Percentiles rank a stretch among this genome's conserved stretches.
phyloP scores from a whole-genome alignment of 2,113 vertebrate genomes.

The Pardalotus punctatus region DNA sequence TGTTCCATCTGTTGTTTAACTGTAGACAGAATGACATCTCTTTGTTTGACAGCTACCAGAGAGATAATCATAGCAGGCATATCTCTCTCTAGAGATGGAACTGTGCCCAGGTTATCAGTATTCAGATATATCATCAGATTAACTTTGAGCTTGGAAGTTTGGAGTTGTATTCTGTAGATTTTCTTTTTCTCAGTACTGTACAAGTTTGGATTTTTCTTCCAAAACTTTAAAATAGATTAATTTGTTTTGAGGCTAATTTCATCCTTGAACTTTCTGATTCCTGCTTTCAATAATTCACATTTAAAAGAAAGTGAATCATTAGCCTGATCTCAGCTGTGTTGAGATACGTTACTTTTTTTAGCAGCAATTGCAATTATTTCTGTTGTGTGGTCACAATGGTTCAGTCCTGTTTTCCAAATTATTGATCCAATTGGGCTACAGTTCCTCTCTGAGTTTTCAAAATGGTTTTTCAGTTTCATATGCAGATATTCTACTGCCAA shows the following conservation, averaged over 20 bases:
- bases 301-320: conserved; percentile 51
- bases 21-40: conserved; percentile 61
- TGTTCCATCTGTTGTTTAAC: conserved; percentile 64
- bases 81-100: conserved; percentile 55
- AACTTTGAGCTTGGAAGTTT: conserved; percentile 35
- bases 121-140: conserved; percentile 44
- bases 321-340: conserved; percentile 52
- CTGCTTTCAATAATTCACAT: conserved; percentile 45
- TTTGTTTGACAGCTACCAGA: conserved; percentile 62
- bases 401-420: conserved; percentile 41
- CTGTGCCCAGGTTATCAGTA: conserved; percentile 45
- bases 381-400: conserved; percentile 56
- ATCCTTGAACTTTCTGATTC: conserved; percentile 54
- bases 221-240: conserved; percentile 54
- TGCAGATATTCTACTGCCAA: neutral
- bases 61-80: conserved; percentile 63
- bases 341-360: conserved; percentile 49
- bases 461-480: conserved; percentile 18
- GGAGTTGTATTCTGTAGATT: neutral
- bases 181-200: neutral
- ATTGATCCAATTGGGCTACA: conserved; percentile 57
- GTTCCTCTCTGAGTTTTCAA: conserved; percentile 44
- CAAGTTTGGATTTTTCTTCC: neutral
- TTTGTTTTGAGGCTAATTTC: conserved; percentile 36
- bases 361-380: conserved; percentile 55